Evolutionary conservation across 2,888 invertebrate species (phyloP).

Genomic region (Spialia ferax): DNA sequence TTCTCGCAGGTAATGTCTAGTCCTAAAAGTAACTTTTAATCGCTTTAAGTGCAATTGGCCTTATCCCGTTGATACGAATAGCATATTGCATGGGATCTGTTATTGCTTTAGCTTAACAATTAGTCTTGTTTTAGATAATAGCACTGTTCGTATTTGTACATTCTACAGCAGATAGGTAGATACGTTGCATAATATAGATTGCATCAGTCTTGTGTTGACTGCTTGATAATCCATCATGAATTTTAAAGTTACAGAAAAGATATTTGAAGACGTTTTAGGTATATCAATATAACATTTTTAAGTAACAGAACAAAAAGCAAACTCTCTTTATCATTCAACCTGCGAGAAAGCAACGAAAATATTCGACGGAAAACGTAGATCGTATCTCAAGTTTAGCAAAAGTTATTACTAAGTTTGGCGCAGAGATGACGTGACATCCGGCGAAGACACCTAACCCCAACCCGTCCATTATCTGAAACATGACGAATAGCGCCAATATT

Average conservation of each 20-base stretch:
- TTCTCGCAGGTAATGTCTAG: too few species aligned
- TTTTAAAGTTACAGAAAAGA: background rate
- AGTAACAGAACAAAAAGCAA: background rate
- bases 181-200: background rate
- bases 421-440: conserved; percentile 39
- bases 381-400: conserved; percentile 31
- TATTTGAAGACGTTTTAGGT: too few species aligned
- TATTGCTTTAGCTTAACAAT: conserved; percentile 11
- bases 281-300: too few species aligned
- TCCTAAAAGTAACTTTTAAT: background rate
- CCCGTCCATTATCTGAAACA: conserved; percentile 45
- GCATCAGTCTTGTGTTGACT: background rate
- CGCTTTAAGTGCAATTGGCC: background rate
- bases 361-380: conserved; percentile 24
- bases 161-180: background rate
- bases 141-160: background rate
- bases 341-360: conserved; percentile 15
- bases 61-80: background rate
- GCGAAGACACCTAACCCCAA: conserved; percentile 47
- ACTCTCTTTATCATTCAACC: background rate
- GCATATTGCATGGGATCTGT: conserved; percentile 5
- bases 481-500: conserved; percentile 40
- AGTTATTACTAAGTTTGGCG: conserved; percentile 40
- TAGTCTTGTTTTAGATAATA: conserved; percentile 6
- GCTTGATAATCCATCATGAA: background rate